A percentile compares a stretch with the other conserved stretches of the same genome.
Conservation (phyloP, 2,113 vertebrate genomes). For the Plestiodon gilberti region DNA sequence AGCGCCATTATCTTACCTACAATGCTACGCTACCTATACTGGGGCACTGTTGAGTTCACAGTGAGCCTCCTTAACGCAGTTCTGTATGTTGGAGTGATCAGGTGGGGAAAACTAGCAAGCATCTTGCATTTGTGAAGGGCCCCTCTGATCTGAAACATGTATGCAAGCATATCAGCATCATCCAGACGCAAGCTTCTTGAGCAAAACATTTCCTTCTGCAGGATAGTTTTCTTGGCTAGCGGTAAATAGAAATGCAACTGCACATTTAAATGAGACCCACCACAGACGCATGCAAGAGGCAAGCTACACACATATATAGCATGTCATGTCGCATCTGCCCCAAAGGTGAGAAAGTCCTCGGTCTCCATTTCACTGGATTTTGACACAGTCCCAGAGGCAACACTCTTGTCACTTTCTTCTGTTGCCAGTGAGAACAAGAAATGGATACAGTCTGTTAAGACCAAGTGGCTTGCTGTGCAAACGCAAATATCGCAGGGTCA, state of each 20-base stretch:
- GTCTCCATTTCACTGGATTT: conserved; percentile 53
- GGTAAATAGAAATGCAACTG: neutral
- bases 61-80: neutral
- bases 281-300: neutral
- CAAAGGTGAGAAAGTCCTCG: conserved; percentile 13
- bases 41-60: too few relatives aligned
- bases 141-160: neutral
- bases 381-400: conserved; percentile 44
- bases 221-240: neutral
- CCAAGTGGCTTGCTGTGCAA: conserved; percentile 18
- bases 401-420: conserved; percentile 31
- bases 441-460: conserved; percentile 3
- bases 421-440: conserved; percentile 51
- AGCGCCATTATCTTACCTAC: too few relatives aligned
- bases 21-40: too few relatives aligned
- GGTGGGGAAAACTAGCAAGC: neutral
- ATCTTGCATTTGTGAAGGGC: neutral
- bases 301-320: neutral
- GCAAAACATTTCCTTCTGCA: neutral
- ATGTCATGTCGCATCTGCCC: neutral
- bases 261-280: neutral
- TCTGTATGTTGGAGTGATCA: neutral
- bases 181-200: neutral
- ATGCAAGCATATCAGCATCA: neutral
- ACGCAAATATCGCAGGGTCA: conserved; percentile 50